A percentile compares a stretch with the other conserved stretches of the same genome.
Conservation (phyloP, 2,797 vertebrate genomes). For the Cyprinodon diabolis region DNA sequence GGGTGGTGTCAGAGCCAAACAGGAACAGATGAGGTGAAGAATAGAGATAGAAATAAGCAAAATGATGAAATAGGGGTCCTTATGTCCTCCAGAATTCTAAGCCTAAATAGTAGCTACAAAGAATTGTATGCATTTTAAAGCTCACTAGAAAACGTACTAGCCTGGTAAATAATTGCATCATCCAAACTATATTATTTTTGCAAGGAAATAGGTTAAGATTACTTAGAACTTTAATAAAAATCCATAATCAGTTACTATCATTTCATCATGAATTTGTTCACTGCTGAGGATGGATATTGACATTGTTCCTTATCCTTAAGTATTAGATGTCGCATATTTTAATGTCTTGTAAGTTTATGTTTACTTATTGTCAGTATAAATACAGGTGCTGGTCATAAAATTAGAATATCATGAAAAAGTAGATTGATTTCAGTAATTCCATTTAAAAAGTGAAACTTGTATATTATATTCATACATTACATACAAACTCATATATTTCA, state of each 20-base stretch:
- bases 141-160: conserved; percentile 41
- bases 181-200: conserved; percentile 38
- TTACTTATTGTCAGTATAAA: conserved; percentile 32
- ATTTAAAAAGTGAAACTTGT: too few species aligned
- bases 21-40: too few species aligned
- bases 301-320: conserved; percentile 17
- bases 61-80: too few species aligned
- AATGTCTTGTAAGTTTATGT: conserved; percentile 45
- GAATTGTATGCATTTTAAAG: conserved; percentile 8
- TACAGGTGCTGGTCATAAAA: too few species aligned
- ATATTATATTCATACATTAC: too few species aligned
- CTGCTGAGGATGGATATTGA: conserved; percentile 3
- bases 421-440: too few species aligned
- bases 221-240: conserved; percentile 50
- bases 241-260: conserved; percentile 40
- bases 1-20: too few species aligned
- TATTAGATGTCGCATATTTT: conserved; percentile 33
- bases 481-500: too few species aligned
- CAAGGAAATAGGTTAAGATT: conserved; percentile 42
- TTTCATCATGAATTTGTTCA: conserved; percentile 22
- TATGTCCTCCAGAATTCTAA: too few species aligned
- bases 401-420: too few species aligned
- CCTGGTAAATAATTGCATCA: conserved; percentile 44
- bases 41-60: too few species aligned
- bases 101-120: too few species aligned